These are phyloP conservation scores for Calonectris borealis DNA, from an alignment of 2,113 vertebrate species.

Conservation along the genomic window DNA sequence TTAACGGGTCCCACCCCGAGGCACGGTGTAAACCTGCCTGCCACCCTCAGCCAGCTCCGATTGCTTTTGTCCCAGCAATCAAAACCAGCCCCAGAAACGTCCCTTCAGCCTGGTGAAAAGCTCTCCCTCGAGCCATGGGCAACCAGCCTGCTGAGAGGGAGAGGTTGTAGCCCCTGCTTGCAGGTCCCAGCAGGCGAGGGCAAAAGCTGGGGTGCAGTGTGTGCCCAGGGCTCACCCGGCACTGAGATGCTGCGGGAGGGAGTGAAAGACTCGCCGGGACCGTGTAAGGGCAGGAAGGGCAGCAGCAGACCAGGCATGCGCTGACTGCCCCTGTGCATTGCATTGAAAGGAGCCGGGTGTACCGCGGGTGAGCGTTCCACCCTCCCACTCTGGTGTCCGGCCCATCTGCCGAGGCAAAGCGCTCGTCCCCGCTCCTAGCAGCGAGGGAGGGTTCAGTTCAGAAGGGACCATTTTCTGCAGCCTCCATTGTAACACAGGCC, in stretches of 20 bases:
- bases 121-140: accelerated
- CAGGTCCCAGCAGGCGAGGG: too few species aligned
- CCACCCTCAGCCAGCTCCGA: neutral
- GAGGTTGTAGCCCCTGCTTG: neutral
- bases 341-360: neutral
- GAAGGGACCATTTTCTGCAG: neutral
- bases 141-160: neutral
- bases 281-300: neutral
- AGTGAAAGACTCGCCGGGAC: neutral
- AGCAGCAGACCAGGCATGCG: neutral
- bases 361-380: accelerated
- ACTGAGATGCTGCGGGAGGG: neutral
- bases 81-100: neutral
- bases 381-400: neutral
- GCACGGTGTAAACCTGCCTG: neutral
- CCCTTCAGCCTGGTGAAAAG: neutral
- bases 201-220: neutral
- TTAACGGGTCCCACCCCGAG: neutral
- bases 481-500: neutral
- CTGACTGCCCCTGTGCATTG: accelerated
- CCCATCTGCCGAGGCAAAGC: neutral
- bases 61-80: neutral
- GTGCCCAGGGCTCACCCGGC: neutral
- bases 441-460: neutral
- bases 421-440: neutral